Evolutionary conservation across 2,113 vertebrate species (phyloP), one percentile per base, ranked within the genome.

Genomic region (Numida meleagris): DNA sequence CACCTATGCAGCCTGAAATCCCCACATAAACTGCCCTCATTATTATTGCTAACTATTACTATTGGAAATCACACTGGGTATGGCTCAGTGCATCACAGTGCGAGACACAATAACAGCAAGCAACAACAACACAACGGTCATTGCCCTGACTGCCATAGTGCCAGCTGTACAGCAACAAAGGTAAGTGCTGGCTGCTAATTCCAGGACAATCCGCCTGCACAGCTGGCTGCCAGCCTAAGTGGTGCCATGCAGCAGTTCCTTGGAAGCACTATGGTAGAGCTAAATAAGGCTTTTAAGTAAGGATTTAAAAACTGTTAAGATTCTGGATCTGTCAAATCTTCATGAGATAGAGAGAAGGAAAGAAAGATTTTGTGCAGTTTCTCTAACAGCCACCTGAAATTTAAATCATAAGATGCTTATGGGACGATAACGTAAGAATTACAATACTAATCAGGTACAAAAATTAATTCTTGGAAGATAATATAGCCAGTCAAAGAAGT

Each of bases 281-380:
- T 16, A 80, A 66, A 48, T 9, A 40, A 70, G 1, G 1, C 4
- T 58, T 67, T 42, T 15, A 70, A 86, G 58, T 8, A 79, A 71
- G 17, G 3, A 43, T 59, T 82, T 85, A 17, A 62, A 77, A 85
- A 31, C 7, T 17, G 11, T 29, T 53, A 66, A 70, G 29, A 38
- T 53, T 58, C 50, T 62, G 63, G 45, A n/a, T 24, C 42, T 77
- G 36, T 34, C 55, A 50, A 5, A 73, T 61, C n/a, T 57, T 4
- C 14, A 33, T 7, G 24, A 23, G 3, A 4, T 36, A 23, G 31
- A 9, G 6, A 14, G 1, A 3, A 4, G 4, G 9, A 4, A 34
- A 57, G 17, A 25, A 51, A 78, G 51, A 50, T 53, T 84, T 34
- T 20, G 10, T 3, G 21, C 7, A 45, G 20, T 53, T 89, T 82